These are phyloP conservation scores for Notothenia coriiceps DNA, from an alignment of 2,113 vertebrate species.

Conservation along the genomic window DNA sequence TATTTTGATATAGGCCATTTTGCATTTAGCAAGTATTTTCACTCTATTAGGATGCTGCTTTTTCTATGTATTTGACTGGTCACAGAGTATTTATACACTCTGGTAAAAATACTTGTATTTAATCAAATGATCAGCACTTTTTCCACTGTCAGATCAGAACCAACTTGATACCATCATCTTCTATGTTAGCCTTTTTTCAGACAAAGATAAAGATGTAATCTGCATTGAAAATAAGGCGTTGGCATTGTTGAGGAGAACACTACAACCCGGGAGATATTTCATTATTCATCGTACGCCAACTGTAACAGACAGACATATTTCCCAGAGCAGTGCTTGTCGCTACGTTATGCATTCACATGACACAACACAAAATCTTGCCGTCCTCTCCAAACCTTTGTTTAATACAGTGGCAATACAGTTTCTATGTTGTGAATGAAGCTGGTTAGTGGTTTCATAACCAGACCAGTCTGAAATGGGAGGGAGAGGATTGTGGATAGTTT, in stretches of 20 bases:
- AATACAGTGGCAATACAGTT: constrained; percentile 26
- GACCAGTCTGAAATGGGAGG: neutral
- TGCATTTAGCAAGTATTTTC: too few species aligned
- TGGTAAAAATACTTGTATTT: too few species aligned
- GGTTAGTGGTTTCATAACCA: constrained; percentile 18
- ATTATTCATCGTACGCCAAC: constrained; percentile 64
- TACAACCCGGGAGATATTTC: constrained; percentile 36
- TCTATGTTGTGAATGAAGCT: constrained; percentile 31
- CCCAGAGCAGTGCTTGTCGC: constrained; percentile 29
- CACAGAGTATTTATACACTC: too few species aligned
- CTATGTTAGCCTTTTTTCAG: constrained; percentile 5
- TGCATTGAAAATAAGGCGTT: constrained; percentile 30
- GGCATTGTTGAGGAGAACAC: constrained; percentile 19
- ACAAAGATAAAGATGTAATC: neutral
- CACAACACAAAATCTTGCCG: constrained; percentile 38
- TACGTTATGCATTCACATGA: constrained; percentile 61
- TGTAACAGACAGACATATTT: constrained; percentile 49
- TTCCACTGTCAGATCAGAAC: neutral
- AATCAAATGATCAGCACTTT: too few species aligned
- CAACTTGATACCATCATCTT: neutral
- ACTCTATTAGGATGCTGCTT: too few species aligned
- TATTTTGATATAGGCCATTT: too few species aligned
- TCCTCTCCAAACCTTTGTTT: constrained; percentile 35
- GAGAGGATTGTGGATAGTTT: constrained; percentile 20
- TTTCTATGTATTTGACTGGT: too few species aligned